phyloP scores from a whole-genome alignment of 1,140 invertebrate genomes.

The Pseudomyrmex cubaensis region DNA sequence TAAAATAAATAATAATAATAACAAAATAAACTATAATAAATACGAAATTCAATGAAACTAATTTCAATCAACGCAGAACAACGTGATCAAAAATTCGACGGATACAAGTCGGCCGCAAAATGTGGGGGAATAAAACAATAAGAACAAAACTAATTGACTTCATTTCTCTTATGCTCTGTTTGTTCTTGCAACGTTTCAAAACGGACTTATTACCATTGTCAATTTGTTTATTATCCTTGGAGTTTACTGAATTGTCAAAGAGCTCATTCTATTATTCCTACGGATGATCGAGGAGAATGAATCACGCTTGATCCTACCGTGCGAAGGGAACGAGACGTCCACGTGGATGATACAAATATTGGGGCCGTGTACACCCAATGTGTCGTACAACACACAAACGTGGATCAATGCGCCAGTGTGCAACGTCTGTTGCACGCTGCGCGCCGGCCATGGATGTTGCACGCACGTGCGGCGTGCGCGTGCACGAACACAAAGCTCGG shows the following conservation, averaged over 20 bases:
- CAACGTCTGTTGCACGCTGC: slow-evolving; percentile 14
- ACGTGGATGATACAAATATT: slow-evolving; percentile 58
- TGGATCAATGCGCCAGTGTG: slow-evolving; percentile 31
- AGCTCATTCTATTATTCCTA: slow-evolving; percentile 25
- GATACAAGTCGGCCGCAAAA: too few relatives aligned
- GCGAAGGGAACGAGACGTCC: slow-evolving; percentile 40
- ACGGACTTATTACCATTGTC: not conserved
- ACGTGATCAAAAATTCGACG: too few relatives aligned
- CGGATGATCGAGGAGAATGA: slow-evolving; percentile 31
- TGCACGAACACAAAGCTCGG: slow-evolving; percentile 40
- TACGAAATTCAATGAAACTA: too few relatives aligned
- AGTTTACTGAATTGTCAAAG: slow-evolving; percentile 27
- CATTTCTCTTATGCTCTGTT: too few relatives aligned
- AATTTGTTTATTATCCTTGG: slow-evolving; percentile 32
- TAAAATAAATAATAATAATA: too few relatives aligned
- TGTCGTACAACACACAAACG: slow-evolving; percentile 33
- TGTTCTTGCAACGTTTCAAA: not conserved
- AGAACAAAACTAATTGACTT: too few relatives aligned
- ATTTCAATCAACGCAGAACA: too few relatives aligned
- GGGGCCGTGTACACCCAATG: slow-evolving; percentile 39
- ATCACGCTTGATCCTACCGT: slow-evolving; percentile 40
- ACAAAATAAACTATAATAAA: too few relatives aligned
- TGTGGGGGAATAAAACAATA: too few relatives aligned
- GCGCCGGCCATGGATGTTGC: slow-evolving; percentile 15
- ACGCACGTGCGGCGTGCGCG: slow-evolving; percentile 46